These are phyloP conservation scores for Dusona sp. DNA, from an alignment of 2,888 invertebrate species.

Conservation along the genomic window DNA sequence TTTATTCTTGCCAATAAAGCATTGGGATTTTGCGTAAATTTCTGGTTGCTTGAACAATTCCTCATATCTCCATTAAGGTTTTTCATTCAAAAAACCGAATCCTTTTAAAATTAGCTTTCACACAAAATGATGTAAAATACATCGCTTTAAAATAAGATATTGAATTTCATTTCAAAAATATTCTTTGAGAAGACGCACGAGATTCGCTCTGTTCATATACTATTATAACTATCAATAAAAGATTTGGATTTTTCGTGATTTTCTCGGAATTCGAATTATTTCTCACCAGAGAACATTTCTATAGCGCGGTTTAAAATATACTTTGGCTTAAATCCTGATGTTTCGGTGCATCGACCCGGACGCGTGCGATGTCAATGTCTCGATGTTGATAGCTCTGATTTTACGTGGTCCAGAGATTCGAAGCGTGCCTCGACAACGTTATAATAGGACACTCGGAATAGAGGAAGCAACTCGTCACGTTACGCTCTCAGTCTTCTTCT, in stretches of 20 bases:
- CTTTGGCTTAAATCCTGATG: not conserved
- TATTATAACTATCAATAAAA: not conserved
- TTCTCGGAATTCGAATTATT: not conserved
- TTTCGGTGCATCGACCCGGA: constrained; percentile 21
- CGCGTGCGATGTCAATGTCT: constrained; percentile 27
- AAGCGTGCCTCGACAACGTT: constrained; percentile 34
- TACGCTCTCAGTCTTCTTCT: constrained; percentile 34
- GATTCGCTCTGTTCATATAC: not conserved
- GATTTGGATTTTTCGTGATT: not conserved
- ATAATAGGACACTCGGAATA: constrained; percentile 52
- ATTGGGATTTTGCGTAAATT: not conserved
- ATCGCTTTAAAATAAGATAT: not conserved
- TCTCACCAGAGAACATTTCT: not conserved
- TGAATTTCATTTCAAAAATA: not conserved
- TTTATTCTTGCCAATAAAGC: not conserved
- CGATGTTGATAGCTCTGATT: constrained; percentile 45
- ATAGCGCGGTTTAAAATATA: constrained; percentile 35
- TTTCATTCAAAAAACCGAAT: no score
- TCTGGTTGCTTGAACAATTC: not conserved
- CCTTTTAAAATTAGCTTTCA: no score
- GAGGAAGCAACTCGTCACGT: constrained; percentile 59
- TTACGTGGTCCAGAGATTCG: constrained; percentile 36
- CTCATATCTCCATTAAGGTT: not conserved
- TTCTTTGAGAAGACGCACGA: not conserved
- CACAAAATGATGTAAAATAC: no score